These are phyloP conservation scores for Subacronicta megacephala DNA, from an alignment of 2,888 invertebrate genomes.

Conservation along the genomic window DNA sequence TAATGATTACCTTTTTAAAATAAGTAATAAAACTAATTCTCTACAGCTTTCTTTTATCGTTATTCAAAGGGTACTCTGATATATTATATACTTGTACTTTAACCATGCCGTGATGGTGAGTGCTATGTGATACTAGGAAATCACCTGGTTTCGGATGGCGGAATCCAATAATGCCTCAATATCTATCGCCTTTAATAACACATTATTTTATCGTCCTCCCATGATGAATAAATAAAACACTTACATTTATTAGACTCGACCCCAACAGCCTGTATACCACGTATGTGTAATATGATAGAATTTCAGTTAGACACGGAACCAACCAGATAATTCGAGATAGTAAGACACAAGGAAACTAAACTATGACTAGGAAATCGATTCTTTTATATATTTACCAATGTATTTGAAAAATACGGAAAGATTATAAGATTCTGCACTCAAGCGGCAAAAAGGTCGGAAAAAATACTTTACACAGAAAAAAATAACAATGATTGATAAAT, in stretches of 20 bases:
- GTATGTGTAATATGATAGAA: slow-evolving; percentile 11
- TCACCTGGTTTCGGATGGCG: no score
- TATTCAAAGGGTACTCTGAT: no score
- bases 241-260: slow-evolving; percentile 15
- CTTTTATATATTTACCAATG: slow-evolving; percentile 31
- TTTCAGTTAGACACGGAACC: slow-evolving; percentile 24
- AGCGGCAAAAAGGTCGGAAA: slow-evolving; percentile 35
- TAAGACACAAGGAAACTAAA: slow-evolving; percentile 25
- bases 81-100: no score
- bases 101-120: no score
- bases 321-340: slow-evolving; percentile 11
- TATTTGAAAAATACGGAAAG: slow-evolving; percentile 16
- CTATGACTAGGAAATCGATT: slow-evolving; percentile 16
- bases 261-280: slow-evolving; percentile 12
- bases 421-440: slow-evolving; percentile 26
- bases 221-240: no score
- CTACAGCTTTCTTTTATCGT: no score
- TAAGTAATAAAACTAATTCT: no score
- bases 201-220: no score
- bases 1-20: no score
- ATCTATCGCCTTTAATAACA: no score
- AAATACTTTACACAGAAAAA: slow-evolving; percentile 9
- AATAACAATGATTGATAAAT: slow-evolving; percentile 9
- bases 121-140: no score
- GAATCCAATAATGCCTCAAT: no score